phyloP scores from a whole-genome alignment of 2,888 invertebrate genomes.

The Platypus cylindrus region DNA sequence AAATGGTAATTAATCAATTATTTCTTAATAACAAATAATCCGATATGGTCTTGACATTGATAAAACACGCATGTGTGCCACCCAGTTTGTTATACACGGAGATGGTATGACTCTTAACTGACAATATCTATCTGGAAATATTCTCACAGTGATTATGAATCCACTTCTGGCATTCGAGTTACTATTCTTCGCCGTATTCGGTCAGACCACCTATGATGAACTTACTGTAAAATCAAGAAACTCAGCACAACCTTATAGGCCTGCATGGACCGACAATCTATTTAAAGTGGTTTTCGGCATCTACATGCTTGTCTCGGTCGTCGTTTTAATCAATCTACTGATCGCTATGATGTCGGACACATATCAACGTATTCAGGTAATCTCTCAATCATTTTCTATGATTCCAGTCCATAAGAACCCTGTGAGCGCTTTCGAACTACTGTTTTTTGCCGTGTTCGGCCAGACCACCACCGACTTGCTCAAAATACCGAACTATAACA shows the following conservation, averaged over 20 bases:
- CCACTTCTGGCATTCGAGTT: constrained; percentile 90
- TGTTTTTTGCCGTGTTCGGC: constrained; percentile 98
- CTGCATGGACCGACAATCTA: constrained; percentile 72
- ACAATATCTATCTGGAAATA: no score
- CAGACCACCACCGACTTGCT: constrained; percentile 76
- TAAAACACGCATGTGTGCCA: no score
- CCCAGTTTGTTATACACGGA: no score
- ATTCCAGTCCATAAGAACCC: constrained; percentile 79
- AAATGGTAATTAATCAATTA: no score
- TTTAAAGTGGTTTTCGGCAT: constrained; percentile 90
- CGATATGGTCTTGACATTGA: no score
- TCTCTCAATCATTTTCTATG: no score
- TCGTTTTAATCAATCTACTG: constrained; percentile 95
- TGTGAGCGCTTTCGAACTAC: constrained; percentile 86
- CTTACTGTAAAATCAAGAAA: constrained; percentile 56
- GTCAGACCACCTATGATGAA: constrained; percentile 79
- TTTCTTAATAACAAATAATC: no score
- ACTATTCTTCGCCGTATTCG: constrained; percentile 96
- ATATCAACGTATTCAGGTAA: constrained; percentile 97
- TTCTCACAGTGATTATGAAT: constrained; percentile 78
- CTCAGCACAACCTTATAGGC: constrained; percentile 60
- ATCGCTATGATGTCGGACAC: constrained; percentile 99
- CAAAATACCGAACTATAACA: constrained; percentile 50
- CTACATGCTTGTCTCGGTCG: constrained; percentile 95
- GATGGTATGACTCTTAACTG: no score